These are phyloP conservation scores for Pyxicephalus adspersus DNA, from an alignment of 2,113 vertebrate species.

Conservation along the genomic window DNA sequence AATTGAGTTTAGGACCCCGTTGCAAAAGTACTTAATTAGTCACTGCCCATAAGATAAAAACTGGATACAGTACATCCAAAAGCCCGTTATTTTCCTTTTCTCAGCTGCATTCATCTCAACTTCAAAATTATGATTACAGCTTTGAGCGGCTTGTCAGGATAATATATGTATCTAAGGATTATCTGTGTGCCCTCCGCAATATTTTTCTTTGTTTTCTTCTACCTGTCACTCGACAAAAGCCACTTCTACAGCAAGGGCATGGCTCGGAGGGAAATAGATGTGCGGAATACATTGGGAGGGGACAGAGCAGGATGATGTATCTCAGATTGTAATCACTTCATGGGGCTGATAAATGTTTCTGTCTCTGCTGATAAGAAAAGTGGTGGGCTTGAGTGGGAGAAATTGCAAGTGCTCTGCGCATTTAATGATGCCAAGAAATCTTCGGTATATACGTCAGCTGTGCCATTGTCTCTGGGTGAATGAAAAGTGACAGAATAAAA, in stretches of 20 bases:
- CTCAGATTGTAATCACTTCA: conserved; percentile 27
- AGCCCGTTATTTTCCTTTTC: too few relatives aligned
- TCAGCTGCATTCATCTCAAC: too few relatives aligned
- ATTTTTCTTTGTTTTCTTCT: not conserved
- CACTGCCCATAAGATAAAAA: too few relatives aligned
- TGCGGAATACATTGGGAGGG: conserved; percentile 6
- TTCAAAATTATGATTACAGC: too few relatives aligned
- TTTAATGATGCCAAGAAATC: not conserved
- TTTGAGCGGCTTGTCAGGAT: not conserved
- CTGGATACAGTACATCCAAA: too few relatives aligned
- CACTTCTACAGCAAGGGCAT: not conserved
- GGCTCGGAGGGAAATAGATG: not conserved
- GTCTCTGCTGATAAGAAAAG: conserved; percentile 30
- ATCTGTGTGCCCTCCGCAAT: not conserved
- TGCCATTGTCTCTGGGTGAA: not conserved
- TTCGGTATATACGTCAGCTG: not conserved
- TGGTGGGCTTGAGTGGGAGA: not conserved
- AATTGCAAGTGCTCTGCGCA: not conserved
- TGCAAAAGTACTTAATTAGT: too few relatives aligned
- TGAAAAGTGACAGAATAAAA: not conserved
- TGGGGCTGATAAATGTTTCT: conserved; percentile 26
- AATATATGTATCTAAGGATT: not conserved
- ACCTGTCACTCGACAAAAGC: not conserved
- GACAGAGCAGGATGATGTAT: not conserved
- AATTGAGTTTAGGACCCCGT: too few relatives aligned